These are phyloP conservation scores for Pimpla rufipes DNA, from an alignment of 2,888 invertebrate species.

Conservation along the genomic window DNA sequence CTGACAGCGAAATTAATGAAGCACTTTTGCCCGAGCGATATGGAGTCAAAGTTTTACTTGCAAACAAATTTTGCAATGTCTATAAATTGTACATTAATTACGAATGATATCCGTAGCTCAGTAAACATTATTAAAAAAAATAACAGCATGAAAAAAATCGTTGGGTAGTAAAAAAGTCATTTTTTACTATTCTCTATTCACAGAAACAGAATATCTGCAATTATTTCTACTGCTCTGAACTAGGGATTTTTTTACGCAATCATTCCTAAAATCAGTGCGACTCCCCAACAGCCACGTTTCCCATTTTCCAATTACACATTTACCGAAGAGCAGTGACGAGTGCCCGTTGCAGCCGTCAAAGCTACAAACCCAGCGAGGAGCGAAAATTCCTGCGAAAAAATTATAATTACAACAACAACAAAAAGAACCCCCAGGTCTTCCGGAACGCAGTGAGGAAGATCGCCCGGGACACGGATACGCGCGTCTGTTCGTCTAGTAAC, in stretches of 20 bases:
- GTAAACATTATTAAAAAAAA: too few relatives aligned
- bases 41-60: neutral
- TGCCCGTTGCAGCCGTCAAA: neutral
- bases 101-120: too few relatives aligned
- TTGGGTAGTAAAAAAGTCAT: too few relatives aligned
- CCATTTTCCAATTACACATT: neutral
- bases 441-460: slow-evolving; percentile 25
- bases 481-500: slow-evolving; percentile 26
- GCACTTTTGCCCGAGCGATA: slow-evolving; percentile 8
- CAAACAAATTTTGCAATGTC: too few relatives aligned
- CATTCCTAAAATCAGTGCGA: neutral
- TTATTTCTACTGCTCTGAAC: too few relatives aligned
- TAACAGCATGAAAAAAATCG: too few relatives aligned
- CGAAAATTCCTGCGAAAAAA: neutral
- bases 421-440: neutral
- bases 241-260: neutral
- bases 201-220: too few relatives aligned
- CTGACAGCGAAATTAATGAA: slow-evolving; percentile 35
- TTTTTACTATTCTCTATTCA: too few relatives aligned
- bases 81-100: too few relatives aligned
- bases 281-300: too few relatives aligned
- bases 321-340: neutral
- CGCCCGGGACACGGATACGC: slow-evolving; percentile 8
- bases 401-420: slow-evolving; percentile 3
- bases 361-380: neutral